A percentile compares a stretch with the other conserved stretches of the same genome.
phyloP scores from a whole-genome alignment of 1,140 invertebrate genomes.

The Melitaea cinxia region DNA sequence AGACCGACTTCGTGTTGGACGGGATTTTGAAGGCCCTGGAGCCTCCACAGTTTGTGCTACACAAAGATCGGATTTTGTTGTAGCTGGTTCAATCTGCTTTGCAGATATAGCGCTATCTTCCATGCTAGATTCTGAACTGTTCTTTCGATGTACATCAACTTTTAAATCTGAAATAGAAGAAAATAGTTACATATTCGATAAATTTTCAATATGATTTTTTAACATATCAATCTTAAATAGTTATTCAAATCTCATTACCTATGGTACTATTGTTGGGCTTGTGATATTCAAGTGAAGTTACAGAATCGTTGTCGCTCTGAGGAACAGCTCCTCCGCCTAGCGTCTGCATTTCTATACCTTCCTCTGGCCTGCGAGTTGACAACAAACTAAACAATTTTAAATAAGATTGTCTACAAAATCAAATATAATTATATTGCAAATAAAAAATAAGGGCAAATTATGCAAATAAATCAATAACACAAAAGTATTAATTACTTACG shows the following conservation, averaged over 20 bases:
- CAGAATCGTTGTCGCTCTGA: conserved; percentile 82
- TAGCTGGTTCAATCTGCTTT: conserved; percentile 59
- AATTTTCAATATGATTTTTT: neutral
- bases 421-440: conserved; percentile 17
- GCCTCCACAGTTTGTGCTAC: conserved; percentile 53
- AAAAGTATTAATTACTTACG: conserved; percentile 48
- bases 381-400: conserved; percentile 49
- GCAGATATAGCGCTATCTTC: conserved; percentile 67
- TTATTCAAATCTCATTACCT: conserved; percentile 73
- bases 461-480: neutral
- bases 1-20: conserved; percentile 59
- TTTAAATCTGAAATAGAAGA: conserved; percentile 87
- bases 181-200: neutral
- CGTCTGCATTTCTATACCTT: conserved; percentile 93
- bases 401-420: conserved; percentile 29
- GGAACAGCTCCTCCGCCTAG: conserved; percentile 75
- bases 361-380: conserved; percentile 83
- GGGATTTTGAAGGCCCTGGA: conserved; percentile 61
- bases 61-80: conserved; percentile 70
- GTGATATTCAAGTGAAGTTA: conserved; percentile 84
- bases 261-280: conserved; percentile 86
- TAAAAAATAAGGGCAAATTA: neutral
- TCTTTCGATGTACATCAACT: conserved; percentile 95
- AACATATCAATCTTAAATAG: neutral
- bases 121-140: conserved; percentile 91